phyloP scores from a whole-genome alignment of 2,113 vertebrate species.

The Formicarius rufipectus region DNA sequence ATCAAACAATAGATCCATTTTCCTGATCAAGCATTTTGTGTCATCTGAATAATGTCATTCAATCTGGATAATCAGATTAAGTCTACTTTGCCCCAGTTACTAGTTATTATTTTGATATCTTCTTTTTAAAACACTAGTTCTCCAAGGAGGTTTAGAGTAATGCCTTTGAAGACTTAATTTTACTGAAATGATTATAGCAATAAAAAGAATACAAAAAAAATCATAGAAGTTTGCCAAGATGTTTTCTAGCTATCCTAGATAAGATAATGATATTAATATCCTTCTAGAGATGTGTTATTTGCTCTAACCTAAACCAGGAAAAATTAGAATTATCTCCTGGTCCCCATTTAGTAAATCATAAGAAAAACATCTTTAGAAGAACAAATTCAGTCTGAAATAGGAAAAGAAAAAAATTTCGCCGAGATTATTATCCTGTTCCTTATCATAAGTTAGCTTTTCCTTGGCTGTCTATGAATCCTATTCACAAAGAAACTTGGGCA shows the following conservation, averaged over 20 bases:
- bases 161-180: background rate
- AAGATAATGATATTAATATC: background rate
- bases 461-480: background rate
- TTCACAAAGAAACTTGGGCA: background rate
- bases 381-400: background rate
- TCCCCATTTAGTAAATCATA: background rate
- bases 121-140: background rate
- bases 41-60: background rate
- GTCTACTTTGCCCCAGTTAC: background rate
- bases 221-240: background rate
- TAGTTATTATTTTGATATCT: slow-evolving; percentile 6
- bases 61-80: slow-evolving; percentile 26
- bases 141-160: background rate
- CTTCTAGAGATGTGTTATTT: background rate
- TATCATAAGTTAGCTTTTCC: background rate
- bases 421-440: background rate
- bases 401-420: background rate
- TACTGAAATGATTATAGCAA: background rate
- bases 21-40: background rate
- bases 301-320: background rate
- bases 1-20: background rate
- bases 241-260: background rate
- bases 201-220: background rate
- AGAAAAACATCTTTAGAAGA: background rate
- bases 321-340: background rate